Evolutionary conservation across 1,140 invertebrate genomes (phyloP), one percentile per base, ranked within the genome.

Genomic region (Prorops nasuta): DNA sequence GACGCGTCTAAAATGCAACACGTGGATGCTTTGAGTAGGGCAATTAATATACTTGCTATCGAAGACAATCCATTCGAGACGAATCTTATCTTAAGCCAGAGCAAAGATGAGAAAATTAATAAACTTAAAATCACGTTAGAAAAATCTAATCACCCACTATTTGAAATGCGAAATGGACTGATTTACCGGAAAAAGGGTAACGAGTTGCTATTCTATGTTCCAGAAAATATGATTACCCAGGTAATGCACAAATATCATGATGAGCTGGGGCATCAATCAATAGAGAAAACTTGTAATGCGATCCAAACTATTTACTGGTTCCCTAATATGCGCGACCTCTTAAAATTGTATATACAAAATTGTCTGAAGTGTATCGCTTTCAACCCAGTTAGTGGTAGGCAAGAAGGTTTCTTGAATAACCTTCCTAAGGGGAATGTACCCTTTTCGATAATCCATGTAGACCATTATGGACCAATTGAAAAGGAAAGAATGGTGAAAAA

Each of bases 51-150:
- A 21, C 43, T 34, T 17, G 46, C 32, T 4, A 20, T 49, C 10
- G 47, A 49, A 32, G 47, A 49, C 12, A 49, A 49, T 35, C 20
- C 47, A 10, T 39, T 49, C 16, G 47, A 42, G 10, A 6, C 14
- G 3, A 49, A 49, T 21, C 40, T 49, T 19, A 28, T 28, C 3
- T 14, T 49, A 10, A 20, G 21, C n/a, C 39, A 49, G 19, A 42
- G 14, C 22, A 40, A 14, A 1, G 47, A 49, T 21, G 12, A 22
- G 7, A 16, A 41, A 34, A 49, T 49, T 20, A 6, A 15, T 3
- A 15, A 31, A 3, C 15, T 49, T 20, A 28, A 4, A 10, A 15
- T 16, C 16, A 14, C 8, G 9, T 19, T 49, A 14, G 47, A 42
- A n/a, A 41, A 41, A n/a, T 42, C 47, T 3, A 38, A 49, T 8